Evolutionary conservation across 2,113 vertebrate genomes (phyloP).

Genomic region (Poecilia latipinna): DNA sequence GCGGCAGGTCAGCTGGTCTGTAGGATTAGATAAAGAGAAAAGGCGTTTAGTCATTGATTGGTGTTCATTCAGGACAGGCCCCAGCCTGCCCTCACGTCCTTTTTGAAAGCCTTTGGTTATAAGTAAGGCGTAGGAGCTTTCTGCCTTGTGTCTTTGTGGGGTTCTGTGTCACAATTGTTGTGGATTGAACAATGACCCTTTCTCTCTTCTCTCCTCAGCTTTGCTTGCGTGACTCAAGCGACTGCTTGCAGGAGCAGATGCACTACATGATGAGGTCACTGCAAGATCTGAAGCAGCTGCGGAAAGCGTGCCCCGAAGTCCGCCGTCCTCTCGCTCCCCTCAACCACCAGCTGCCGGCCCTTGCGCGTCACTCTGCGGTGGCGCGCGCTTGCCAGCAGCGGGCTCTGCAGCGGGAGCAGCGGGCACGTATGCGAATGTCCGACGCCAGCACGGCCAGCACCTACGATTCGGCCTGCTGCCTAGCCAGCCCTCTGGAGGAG

Average conservation of each 20-base stretch:
- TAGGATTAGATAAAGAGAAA: slow-evolving; percentile 21
- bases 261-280: slow-evolving; percentile 84
- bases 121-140: slow-evolving; percentile 1
- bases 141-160: not conserved
- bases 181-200: not conserved
- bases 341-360: slow-evolving; percentile 44
- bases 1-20: slow-evolving; percentile 12
- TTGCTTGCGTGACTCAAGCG: slow-evolving; percentile 82
- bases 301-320: slow-evolving; percentile 63
- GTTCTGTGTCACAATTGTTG: not conserved
- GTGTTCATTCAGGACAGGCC: slow-evolving; percentile 25
- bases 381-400: slow-evolving; percentile 69
- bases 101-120: slow-evolving; percentile 8
- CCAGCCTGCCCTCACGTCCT: slow-evolving; percentile 34
- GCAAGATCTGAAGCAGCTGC: slow-evolving; percentile 79
- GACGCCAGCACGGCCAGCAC: slow-evolving; percentile 84
- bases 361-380: slow-evolving; percentile 53
- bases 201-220: slow-evolving; percentile 72
- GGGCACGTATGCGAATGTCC: slow-evolving; percentile 68
- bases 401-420: slow-evolving; percentile 70
- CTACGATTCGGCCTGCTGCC: slow-evolving; percentile 88
- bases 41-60: slow-evolving; percentile 6
- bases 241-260: slow-evolving; percentile 82
- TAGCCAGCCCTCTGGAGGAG: slow-evolving; percentile 83
- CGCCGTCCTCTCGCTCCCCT: slow-evolving; percentile 38